Conservation (phyloP, 30 jellyfish, hydroid and myxozoan genomes). For the Catostylus mosaicus region DNA sequence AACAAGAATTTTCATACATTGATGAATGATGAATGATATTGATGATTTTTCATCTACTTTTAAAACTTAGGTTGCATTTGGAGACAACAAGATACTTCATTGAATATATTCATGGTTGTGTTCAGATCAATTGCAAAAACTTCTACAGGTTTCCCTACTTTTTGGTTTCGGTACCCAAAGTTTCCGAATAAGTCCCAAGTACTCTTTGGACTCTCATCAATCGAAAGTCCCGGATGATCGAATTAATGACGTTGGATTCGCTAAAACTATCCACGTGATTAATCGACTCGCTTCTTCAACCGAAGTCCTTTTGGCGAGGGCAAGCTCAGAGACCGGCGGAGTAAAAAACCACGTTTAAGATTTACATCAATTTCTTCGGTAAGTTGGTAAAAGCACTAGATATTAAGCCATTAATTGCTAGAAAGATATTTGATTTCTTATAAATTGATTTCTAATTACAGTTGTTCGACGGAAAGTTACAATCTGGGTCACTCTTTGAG, state of each 20-base stretch:
- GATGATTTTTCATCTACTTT: no score
- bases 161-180: background rate
- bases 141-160: background rate
- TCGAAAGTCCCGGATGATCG: constrained; percentile 50
- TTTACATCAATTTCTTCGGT: constrained; percentile 3
- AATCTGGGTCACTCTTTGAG: background rate
- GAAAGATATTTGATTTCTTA: background rate
- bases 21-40: no score
- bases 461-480: no score
- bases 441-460: no score
- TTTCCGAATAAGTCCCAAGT: constrained; percentile 23
- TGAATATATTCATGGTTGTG: no score
- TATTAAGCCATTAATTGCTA: background rate
- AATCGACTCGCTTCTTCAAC: constrained; percentile 33
- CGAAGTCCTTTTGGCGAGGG: constrained; percentile 53
- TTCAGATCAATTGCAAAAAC: background rate
- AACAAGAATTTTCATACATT: no score
- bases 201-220: constrained; percentile 15
- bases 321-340: constrained; percentile 39
- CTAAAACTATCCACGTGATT: constrained; percentile 49
- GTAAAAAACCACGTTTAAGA: background rate
- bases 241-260: constrained; percentile 58
- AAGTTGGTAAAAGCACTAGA: background rate
- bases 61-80: no score
- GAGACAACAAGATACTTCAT: no score